Evolutionary conservation across 2,797 vertebrate genomes (phyloP), one percentile per base, ranked within the genome.

Genomic region (Trematomus bernacchii): DNA sequence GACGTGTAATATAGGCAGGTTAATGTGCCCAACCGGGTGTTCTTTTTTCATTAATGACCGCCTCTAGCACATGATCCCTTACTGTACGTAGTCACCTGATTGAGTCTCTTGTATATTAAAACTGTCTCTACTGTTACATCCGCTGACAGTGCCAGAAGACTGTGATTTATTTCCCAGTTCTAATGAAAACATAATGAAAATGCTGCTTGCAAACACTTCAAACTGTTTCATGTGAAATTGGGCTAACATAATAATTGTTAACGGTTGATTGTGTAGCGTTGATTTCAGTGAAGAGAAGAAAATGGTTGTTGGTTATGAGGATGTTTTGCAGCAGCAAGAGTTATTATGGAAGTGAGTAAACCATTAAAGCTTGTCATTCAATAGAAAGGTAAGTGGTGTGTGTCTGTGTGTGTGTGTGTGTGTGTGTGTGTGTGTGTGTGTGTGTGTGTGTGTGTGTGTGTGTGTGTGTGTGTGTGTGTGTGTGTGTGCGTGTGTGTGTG

Each of bases 291-390:
- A 27, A 57, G 71, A 58, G 19, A 58, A 18, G 66, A 62, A 48
- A 81, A 80, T 21, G 15, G 40, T 72, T 83, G 80, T 75, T 83
- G 53, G 71, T 59, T 83, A 79, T 70, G 66, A 43, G 66, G 33
- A 77, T 60, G 69, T 79, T 86, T 66, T 53, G 60, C 69, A 78
- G 78, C 78, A 82, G 86, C 78, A 71, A 69, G 79, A 85, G 79
- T 83, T 81, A 79, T 86, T 78, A 79, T 67, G 30, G 65, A 61
- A 14, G 33, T 69, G 85, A 87, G 73, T 84, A 82, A 86, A 82
- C 76, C 85, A 80, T 85, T 88, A 83, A 72, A 83, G 86, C 69
- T 37, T 82, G 79, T 80, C 85, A 71, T 83, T 82, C 78, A 87
- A 13, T 71, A 11, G 68, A 69, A 67, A 80, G 66, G 73, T 77